Percentiles rank a stretch among this genome's conserved stretches.
Conservation (phyloP, 2,113 vertebrate genomes). For the Sebastes fasciatus region DNA sequence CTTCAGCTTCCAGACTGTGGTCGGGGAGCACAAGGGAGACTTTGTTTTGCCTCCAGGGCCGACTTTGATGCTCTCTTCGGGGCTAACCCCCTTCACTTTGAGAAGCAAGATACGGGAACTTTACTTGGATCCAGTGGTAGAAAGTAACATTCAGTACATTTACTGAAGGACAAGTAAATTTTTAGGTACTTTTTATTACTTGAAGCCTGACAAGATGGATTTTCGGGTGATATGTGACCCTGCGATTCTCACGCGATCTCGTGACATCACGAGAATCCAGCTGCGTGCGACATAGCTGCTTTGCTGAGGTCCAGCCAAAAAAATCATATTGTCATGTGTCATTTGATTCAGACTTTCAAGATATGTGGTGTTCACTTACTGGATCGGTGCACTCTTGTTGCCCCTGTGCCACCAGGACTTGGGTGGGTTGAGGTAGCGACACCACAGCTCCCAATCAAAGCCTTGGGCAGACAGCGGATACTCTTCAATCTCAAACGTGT, state of each 20-base stretch:
- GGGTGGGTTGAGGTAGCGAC: conserved; percentile 96
- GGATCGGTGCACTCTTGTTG: conserved; percentile 95
- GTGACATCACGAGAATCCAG: too few species aligned
- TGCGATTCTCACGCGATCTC: too few species aligned
- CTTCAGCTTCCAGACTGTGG: background rate
- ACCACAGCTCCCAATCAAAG: conserved; percentile 99
- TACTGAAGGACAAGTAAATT: background rate
- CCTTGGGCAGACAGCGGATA: conserved; percentile 96
- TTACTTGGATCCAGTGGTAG: background rate
- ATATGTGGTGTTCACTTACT: conserved; percentile 80
- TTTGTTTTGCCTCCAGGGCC: background rate
- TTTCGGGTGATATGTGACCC: too few species aligned
- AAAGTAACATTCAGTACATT: background rate
- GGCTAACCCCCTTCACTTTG: background rate
- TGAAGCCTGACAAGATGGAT: too few species aligned
- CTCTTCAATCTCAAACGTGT: conserved; percentile 97
- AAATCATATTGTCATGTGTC: background rate
- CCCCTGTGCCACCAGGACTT: conserved; percentile 96
- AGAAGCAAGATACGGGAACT: background rate
- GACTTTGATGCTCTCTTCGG: background rate
- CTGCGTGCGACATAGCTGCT: background rate
- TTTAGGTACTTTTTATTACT: background rate
- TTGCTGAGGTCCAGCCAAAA: background rate
- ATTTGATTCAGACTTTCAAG: background rate
- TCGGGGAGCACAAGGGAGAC: background rate